Evolutionary conservation across 92 coral and sea anemone genomes (phyloP).

Genomic region (Montipora capitata): DNA sequence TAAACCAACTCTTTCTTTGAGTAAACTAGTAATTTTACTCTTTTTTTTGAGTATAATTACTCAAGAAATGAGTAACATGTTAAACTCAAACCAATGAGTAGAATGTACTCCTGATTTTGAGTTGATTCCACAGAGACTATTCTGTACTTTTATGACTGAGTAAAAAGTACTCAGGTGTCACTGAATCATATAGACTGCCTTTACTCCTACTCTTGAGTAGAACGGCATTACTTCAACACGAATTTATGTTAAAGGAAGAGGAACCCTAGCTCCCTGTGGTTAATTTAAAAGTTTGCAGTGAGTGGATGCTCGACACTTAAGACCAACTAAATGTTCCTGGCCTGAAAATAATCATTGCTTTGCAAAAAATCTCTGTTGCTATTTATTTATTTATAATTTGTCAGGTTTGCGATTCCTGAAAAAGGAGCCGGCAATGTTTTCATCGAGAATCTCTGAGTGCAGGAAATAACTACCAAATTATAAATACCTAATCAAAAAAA

Average conservation of each 20-base stretch:
- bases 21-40: not conserved
- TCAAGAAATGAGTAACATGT: too few relatives aligned
- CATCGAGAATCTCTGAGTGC: too few relatives aligned
- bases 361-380: too few relatives aligned
- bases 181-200: not conserved
- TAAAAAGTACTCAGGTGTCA: not conserved
- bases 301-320: not conserved
- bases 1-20: not conserved
- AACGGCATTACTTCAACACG: not conserved
- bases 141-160: not conserved
- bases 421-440: not conserved
- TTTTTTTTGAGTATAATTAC: not conserved
- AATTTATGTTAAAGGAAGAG: not conserved
- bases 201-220: not conserved
- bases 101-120: not conserved
- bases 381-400: not conserved
- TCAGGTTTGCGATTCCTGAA: constrained; percentile 53
- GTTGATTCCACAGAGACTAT: not conserved
- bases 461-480: too few relatives aligned
- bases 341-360: too few relatives aligned
- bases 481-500: too few relatives aligned
- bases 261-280: not conserved
- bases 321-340: not conserved
- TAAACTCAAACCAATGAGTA: not conserved
- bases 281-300: not conserved